These are phyloP conservation scores for Iselma pallidipennis DNA, from an alignment of 2,888 invertebrate species.

Conservation along the genomic window DNA sequence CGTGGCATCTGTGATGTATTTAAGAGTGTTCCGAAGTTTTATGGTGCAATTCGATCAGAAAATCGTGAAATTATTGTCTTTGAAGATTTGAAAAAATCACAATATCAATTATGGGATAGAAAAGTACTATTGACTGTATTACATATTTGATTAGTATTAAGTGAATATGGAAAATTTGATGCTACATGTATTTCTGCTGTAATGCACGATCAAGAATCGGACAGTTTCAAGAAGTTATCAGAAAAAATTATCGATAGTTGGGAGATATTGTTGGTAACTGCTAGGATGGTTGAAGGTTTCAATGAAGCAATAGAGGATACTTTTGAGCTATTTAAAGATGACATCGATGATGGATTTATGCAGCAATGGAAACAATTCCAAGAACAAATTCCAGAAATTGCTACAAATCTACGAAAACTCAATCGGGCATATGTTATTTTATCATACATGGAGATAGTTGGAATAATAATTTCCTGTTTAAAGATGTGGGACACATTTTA, in stretches of 20 bases:
- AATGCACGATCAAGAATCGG: constrained; percentile 4
- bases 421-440: neutral
- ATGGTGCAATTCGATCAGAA: constrained; percentile 16
- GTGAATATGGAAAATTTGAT: constrained; percentile 33
- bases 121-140: constrained; percentile 34
- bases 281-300: neutral
- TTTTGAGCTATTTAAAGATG: neutral
- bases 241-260: neutral
- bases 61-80: constrained; percentile 32
- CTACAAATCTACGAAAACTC: neutral
- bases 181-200: constrained; percentile 7
- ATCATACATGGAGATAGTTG: constrained; percentile 32
- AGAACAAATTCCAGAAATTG: neutral
- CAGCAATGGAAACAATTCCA: neutral
- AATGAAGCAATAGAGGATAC: neutral
- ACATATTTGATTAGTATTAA: constrained; percentile 36
- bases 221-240: constrained; percentile 1
- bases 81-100: constrained; percentile 32
- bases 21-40: constrained; percentile 29
- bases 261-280: neutral
- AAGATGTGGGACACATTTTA: too few relatives aligned
- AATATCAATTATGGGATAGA: constrained; percentile 31
- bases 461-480: constrained; percentile 31
- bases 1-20: constrained; percentile 24
- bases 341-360: neutral